phyloP scores from a whole-genome alignment of 2,113 vertebrate species.

The Cephalopterus ornatus region DNA sequence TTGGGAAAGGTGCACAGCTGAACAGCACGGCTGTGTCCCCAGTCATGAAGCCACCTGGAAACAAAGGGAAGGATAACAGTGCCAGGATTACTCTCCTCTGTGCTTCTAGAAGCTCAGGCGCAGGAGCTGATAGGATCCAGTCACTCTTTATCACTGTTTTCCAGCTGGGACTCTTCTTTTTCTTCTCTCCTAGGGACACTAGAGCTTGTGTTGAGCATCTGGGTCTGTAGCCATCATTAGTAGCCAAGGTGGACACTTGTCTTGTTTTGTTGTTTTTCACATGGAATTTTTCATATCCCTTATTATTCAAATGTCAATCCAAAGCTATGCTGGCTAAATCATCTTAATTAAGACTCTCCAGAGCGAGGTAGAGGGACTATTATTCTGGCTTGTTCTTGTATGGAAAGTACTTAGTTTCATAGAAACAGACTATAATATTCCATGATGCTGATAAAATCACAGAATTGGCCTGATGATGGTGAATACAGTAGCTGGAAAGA shows the following conservation, averaged over 20 bases:
- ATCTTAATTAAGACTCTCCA: not conserved
- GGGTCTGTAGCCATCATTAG: not conserved
- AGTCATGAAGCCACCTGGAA: not conserved
- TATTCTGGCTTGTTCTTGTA: not conserved
- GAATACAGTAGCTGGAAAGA: not conserved
- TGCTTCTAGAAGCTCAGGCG: not conserved
- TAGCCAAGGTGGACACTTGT: not conserved
- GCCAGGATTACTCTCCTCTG: not conserved
- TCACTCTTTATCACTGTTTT: not conserved
- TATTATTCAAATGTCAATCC: not conserved
- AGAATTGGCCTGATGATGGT: not conserved
- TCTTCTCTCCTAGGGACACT: not conserved
- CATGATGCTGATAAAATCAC: not conserved
- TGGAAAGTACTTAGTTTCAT: not conserved
- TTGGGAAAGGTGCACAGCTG: not conserved
- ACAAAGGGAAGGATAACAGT: rapidly evolving
- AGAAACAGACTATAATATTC: not conserved
- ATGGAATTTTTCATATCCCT: not conserved
- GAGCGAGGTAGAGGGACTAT: not conserved
- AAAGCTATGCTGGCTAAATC: not conserved
- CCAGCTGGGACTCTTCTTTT: not conserved
- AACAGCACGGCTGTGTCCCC: not conserved
- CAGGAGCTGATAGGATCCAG: not conserved
- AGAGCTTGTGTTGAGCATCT: not conserved
- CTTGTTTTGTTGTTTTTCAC: not conserved